Base-by-base conservation (phyloP, 2,888 invertebrate genomes). In the Ellobium chinense region DNA sequence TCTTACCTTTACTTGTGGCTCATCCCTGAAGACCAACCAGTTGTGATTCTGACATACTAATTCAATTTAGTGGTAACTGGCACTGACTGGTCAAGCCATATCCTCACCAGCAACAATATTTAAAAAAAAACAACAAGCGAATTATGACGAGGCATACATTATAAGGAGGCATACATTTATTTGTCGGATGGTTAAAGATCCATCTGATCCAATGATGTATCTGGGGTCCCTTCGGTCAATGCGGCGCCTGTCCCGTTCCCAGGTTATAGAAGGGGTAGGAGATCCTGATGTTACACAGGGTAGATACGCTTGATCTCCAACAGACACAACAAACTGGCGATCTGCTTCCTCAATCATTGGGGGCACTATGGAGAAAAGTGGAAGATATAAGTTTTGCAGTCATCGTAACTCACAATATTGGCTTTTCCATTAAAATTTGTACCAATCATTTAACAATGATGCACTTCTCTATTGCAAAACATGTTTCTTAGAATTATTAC, bases 181-280 rank as follows among this genome's bases (percentile, higher is more conserved):
- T n/a, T 56, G 31, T 9, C 79, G 70, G n/a, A 85, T 82, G 29
- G 79, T 75, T 0, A 85, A 72, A 12, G 80, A 76, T 5, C 84
- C 84, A 62, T 83, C 75, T 0, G 69, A 58, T 62, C 56, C 56
- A 24, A 84, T 7, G 14, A 69, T 82, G 46, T 80, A 84, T 63
- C 68, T 83, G 24, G 82, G 69, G 29, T 81, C 68, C 9, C 81
- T 66, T 56, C 63, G 65, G 36, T 84, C 82, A 56, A 91, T 80
- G 39, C 79, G 79, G 1, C 89, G 85, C 4, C 92, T 91, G 84
- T 92, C 91, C 82, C 91, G 92, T 37, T 89, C 88, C 94, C 94
- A 94, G 9, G 83, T 83, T 24, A 93, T 89, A 5, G 83, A 81
- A 5, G 94, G 93, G 7, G 85, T 77, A 1, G 94, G 94, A 62